Conservation (phyloP, 2,888 invertebrate genomes). For the Eumerus sabulonum region DNA sequence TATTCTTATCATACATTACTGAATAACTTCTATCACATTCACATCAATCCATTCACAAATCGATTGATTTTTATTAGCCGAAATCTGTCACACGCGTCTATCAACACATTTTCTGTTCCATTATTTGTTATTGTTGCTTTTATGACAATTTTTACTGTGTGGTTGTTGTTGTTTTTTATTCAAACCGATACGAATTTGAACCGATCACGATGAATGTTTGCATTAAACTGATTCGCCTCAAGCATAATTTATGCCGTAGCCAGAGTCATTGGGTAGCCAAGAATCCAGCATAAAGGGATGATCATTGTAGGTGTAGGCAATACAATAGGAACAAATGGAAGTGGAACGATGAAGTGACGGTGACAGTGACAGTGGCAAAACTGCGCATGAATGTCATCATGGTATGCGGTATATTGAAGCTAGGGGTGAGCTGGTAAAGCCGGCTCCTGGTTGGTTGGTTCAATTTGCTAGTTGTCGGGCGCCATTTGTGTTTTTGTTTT, state of each 20-base stretch:
- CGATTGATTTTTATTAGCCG: background rate
- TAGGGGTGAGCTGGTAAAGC: conserved; percentile 57
- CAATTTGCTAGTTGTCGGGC: conserved; percentile 31
- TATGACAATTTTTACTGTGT: too few species aligned
- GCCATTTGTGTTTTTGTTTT: conserved; percentile 56
- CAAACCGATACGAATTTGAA: conserved; percentile 22
- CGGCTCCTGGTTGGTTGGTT: conserved; percentile 29
- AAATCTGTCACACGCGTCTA: background rate
- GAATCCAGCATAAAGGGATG: conserved; percentile 46
- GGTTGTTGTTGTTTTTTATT: background rate
- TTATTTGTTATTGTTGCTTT: background rate
- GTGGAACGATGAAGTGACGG: conserved; percentile 34
- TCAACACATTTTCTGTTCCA: background rate
- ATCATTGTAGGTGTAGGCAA: conserved; percentile 55
- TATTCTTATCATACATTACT: conserved; percentile 76
- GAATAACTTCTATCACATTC: conserved; percentile 13
- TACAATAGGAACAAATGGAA: conserved; percentile 38
- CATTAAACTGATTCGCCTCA: conserved; percentile 47
- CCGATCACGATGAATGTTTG: conserved; percentile 58
- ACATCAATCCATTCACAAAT: conserved; percentile 14
- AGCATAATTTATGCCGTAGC: conserved; percentile 10
- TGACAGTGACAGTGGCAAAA: background rate
- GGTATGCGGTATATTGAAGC: conserved; percentile 25
- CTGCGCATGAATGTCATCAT: conserved; percentile 45
- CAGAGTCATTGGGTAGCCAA: background rate